Percentiles rank a stretch among this genome's conserved stretches.
phyloP scores from a whole-genome alignment of 2,113 vertebrate genomes.

The Sceloporus undulatus region DNA sequence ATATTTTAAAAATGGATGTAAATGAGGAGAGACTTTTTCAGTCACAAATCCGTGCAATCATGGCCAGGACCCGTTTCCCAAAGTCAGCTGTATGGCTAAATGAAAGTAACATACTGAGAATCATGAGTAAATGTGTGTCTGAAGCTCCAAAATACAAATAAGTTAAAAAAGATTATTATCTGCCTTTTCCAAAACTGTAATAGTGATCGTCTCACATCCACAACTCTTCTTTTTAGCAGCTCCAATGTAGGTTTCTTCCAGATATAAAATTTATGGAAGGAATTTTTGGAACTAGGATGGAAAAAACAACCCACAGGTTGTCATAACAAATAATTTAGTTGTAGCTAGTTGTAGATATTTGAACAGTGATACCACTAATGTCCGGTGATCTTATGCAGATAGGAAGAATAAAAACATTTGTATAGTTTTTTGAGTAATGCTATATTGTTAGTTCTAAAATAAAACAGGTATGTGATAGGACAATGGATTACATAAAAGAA shows the following conservation, averaged over 20 bases:
- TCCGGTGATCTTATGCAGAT: not conserved
- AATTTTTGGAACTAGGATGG: not conserved
- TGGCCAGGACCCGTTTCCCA: too few relatives aligned
- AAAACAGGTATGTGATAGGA: not conserved
- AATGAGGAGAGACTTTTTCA: not conserved
- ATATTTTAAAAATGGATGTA: not conserved
- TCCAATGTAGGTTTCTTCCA: not conserved
- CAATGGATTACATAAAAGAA: not conserved
- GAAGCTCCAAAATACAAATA: not conserved
- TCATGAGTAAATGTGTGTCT: too few relatives aligned
- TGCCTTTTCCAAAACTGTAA: not conserved
- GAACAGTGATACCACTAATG: not conserved
- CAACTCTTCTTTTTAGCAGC: not conserved
- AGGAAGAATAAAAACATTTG: not conserved
- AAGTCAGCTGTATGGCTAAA: too few relatives aligned
- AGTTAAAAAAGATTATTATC: not conserved
- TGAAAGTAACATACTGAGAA: too few relatives aligned
- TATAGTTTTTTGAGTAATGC: not conserved
- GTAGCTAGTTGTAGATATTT: not conserved
- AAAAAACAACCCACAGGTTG: not conserved
- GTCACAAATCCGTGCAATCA: not conserved
- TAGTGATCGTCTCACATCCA: not conserved
- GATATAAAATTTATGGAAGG: not conserved
- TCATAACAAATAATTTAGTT: not conserved
- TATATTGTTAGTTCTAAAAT: not conserved